A percentile compares a stretch with the other conserved stretches of the same genome.
phyloP scores from a whole-genome alignment of 37 sponge, comb jelly and placozoan species.

The Bolinopsis microptera region DNA sequence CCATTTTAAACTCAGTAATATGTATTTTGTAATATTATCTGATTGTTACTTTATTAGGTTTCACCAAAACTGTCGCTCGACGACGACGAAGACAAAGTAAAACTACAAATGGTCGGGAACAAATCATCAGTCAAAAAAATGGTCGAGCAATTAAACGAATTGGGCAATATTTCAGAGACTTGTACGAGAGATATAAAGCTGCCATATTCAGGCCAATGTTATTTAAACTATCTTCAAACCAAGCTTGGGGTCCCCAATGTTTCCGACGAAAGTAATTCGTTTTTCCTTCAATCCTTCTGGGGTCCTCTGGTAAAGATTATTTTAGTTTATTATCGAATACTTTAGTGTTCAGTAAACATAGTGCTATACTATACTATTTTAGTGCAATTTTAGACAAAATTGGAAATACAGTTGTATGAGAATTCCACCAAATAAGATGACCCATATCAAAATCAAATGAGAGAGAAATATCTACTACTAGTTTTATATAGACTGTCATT shows the following conservation, averaged over 20 bases:
- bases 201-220: neutral
- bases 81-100: neutral
- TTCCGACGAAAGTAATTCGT: neutral
- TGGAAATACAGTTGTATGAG: too few relatives aligned
- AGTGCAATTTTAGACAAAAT: too few relatives aligned
- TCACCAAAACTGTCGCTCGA: neutral
- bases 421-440: too few relatives aligned
- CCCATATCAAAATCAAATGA: too few relatives aligned
- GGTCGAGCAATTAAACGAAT: neutral
- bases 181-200: neutral
- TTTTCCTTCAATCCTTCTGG: neutral
- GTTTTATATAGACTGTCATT: too few relatives aligned
- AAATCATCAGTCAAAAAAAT: neutral
- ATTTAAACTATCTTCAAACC: neutral
- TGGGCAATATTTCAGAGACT: neutral
- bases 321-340: too few relatives aligned
- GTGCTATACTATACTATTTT: too few relatives aligned
- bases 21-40: too few relatives aligned
- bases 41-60: neutral
- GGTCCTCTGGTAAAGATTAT: neutral
- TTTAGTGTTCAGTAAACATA: too few relatives aligned
- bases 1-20: too few relatives aligned
- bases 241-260: neutral
- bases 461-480: too few relatives aligned
- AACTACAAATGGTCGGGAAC: neutral